Conservation (phyloP, 2,797 vertebrate genomes). For the Choloepus didactylus region DNA sequence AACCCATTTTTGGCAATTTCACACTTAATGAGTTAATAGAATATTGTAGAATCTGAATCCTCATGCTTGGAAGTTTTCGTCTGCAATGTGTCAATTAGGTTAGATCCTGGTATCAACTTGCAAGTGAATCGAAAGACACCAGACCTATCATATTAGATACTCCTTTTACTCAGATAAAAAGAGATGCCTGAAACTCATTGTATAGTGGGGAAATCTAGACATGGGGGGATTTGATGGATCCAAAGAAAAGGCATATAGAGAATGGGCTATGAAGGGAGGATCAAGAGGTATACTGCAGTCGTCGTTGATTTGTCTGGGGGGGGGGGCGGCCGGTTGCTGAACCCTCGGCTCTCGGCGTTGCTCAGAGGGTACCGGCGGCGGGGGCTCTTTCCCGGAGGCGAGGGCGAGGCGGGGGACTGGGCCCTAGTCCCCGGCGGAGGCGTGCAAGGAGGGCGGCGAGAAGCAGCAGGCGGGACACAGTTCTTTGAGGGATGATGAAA, state of each 20-base stretch:
- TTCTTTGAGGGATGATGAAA: too few relatives aligned
- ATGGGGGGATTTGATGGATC: not conserved
- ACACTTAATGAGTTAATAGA: conserved; percentile 14
- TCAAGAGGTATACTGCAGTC: not conserved
- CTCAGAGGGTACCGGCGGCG: too few relatives aligned
- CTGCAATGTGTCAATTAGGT: not conserved
- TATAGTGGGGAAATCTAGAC: not conserved
- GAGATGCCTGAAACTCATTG: not conserved
- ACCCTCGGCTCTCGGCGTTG: too few relatives aligned
- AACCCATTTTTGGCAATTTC: conserved; percentile 12
- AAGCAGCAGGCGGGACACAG: too few relatives aligned
- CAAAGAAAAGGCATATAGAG: not conserved
- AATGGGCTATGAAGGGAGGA: not conserved
- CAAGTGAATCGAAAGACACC: conserved; percentile 18
- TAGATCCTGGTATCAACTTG: not conserved
- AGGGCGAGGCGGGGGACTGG: too few relatives aligned
- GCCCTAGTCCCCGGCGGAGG: too few relatives aligned
- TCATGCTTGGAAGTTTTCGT: conserved; percentile 22
- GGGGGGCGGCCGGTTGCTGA: too few relatives aligned
- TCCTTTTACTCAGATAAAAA: conserved; percentile 28
- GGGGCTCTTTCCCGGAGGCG: too few relatives aligned
- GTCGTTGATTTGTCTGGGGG: too few relatives aligned
- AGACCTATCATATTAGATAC: not conserved
- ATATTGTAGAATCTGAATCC: conserved; percentile 31
- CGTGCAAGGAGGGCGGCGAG: too few relatives aligned